Evolutionary conservation across 2,113 vertebrate species (phyloP).

Genomic region (Thunnus maccoyii): DNA sequence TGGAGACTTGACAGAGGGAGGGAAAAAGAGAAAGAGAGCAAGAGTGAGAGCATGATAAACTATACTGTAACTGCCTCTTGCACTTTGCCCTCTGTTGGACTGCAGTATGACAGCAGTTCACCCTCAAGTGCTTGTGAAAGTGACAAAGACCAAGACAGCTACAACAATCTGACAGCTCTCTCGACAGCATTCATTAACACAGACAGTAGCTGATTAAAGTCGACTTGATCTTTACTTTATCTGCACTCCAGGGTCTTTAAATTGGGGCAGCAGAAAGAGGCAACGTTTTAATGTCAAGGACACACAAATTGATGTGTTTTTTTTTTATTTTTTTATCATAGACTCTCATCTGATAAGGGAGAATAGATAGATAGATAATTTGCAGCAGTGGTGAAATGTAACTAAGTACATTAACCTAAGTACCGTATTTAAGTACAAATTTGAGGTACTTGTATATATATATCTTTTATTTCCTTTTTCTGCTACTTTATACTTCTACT

Average conservation of each 20-base stretch:
- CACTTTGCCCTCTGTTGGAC: slow-evolving; percentile 78
- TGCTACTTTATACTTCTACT: not conserved
- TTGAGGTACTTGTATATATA: no score
- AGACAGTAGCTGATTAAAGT: slow-evolving; percentile 16
- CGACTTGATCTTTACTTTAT: not conserved
- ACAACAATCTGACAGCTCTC: not conserved
- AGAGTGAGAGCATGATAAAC: slow-evolving; percentile 51
- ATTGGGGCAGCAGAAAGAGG: not conserved
- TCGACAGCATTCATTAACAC: not conserved
- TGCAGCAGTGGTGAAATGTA: not conserved
- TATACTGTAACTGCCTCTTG: slow-evolving; percentile 50
- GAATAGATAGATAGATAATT: not conserved
- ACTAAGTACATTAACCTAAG: not conserved
- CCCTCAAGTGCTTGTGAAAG: slow-evolving; percentile 19
- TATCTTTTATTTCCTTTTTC: not conserved
- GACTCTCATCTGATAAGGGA: not conserved
- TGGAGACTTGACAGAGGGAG: slow-evolving; percentile 67
- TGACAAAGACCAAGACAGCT: slow-evolving; percentile 1
- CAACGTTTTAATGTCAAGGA: not conserved
- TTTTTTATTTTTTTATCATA: not conserved
- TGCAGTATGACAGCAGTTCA: slow-evolving; percentile 55
- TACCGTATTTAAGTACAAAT: not conserved
- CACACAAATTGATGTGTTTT: not conserved
- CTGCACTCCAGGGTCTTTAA: not conserved
- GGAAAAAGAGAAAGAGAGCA: slow-evolving; percentile 51